These are phyloP conservation scores for Mylabris sibirica DNA, from an alignment of 2,888 invertebrate species.

Conservation along the genomic window DNA sequence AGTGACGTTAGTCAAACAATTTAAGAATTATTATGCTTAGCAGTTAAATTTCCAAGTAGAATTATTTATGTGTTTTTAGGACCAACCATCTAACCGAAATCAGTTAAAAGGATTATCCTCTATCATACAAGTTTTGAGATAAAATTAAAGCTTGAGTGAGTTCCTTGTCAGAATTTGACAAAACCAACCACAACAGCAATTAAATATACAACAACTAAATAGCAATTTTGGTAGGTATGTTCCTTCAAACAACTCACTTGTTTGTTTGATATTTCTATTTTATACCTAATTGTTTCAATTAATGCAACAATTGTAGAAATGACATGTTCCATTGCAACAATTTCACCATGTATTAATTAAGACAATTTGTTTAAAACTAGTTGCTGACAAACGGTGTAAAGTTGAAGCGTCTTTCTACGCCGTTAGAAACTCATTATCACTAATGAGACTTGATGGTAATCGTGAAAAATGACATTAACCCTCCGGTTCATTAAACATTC, in stretches of 20 bases:
- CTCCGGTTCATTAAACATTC: constrained; percentile 36
- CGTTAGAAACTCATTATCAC: constrained; percentile 38
- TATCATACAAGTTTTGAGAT: constrained; percentile 28
- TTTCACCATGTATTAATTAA: constrained; percentile 32
- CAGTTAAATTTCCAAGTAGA: neutral
- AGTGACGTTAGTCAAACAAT: neutral
- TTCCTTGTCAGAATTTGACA: constrained; percentile 37
- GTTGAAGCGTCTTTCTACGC: constrained; percentile 31
- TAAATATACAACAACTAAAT: constrained; percentile 26
- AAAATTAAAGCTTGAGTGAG: constrained; percentile 23
- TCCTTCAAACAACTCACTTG: neutral
- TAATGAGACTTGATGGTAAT: constrained; percentile 38
- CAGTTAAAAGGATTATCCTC: constrained; percentile 28
- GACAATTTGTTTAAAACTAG: constrained; percentile 37
- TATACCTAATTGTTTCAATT: constrained; percentile 33
- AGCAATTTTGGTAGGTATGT: constrained; percentile 15
- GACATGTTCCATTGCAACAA: constrained; percentile 21
- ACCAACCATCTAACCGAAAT: constrained; percentile 5
- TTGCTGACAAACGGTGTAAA: constrained; percentile 37
- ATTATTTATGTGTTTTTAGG: neutral
- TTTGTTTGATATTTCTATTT: constrained; percentile 26
- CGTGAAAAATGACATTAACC: constrained; percentile 38
- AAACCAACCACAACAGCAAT: constrained; percentile 35
- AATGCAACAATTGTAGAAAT: constrained; percentile 20
- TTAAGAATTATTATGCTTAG: neutral